Evolutionary conservation across 64 coral and sea anemone genomes (phyloP).

Genomic region (Actinia equina): DNA sequence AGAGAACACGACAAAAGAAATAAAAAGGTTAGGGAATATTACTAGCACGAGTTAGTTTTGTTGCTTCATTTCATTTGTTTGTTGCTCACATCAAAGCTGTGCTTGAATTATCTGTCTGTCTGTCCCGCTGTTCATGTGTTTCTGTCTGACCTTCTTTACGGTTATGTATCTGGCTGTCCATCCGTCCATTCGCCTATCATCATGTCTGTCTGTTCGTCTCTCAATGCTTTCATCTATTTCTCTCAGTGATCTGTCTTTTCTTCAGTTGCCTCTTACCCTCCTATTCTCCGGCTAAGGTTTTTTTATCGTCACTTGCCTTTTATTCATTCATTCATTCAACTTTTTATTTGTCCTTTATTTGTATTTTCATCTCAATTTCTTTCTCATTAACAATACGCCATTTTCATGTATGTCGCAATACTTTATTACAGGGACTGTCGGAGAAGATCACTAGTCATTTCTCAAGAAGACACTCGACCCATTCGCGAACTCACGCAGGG

Average conservation of each 20-base stretch:
- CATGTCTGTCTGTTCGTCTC: no score
- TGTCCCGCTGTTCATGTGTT: no score
- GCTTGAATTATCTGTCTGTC: no score
- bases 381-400: neutral
- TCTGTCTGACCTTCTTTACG: no score
- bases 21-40: slow-evolving; percentile 12
- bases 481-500: neutral
- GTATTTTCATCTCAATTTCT: neutral
- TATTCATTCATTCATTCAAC: neutral
- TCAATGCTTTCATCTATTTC: no score
- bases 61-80: no score
- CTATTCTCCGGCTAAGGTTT: neutral
- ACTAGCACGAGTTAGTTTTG: neutral
- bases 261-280: no score
- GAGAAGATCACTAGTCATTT: slow-evolving; percentile 9
- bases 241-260: no score
- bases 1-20: slow-evolving; percentile 53
- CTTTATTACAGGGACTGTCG: neutral
- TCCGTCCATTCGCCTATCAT: no score
- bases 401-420: neutral
- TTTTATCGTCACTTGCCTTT: neutral
- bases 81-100: no score
- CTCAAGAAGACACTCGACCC: slow-evolving; percentile 9
- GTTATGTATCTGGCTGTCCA: no score
- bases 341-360: neutral